phyloP scores from a whole-genome alignment of 2,888 invertebrate genomes.

The Xanthia togata region DNA sequence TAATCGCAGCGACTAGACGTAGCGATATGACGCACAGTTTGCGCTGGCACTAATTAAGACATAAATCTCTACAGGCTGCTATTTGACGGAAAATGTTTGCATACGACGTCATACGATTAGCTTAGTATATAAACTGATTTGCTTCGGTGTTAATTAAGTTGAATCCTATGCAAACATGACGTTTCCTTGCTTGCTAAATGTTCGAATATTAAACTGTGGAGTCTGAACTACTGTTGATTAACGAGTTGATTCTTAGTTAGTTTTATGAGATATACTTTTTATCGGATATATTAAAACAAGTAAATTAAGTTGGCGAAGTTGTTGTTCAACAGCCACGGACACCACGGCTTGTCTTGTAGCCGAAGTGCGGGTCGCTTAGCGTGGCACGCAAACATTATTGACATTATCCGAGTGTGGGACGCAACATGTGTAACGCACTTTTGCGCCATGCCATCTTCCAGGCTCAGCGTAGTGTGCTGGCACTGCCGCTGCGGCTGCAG shows the following conservation, averaged over 20 bases:
- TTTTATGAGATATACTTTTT: neutral
- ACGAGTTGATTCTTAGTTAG: neutral
- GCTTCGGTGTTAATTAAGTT: constrained; percentile 42
- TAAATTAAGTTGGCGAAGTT: too few species aligned
- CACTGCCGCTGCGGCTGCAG: too few species aligned
- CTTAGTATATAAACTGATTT: constrained; percentile 34
- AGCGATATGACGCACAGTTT: neutral
- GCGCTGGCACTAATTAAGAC: neutral
- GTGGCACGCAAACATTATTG: too few species aligned
- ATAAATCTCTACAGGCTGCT: neutral
- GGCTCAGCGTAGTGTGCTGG: too few species aligned
- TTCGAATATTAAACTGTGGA: constrained; percentile 20
- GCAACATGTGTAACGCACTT: too few species aligned
- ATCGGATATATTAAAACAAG: neutral
- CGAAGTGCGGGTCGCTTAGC: too few species aligned
- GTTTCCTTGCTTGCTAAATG: constrained; percentile 5
- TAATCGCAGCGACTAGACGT: neutral
- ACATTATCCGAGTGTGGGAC: too few species aligned
- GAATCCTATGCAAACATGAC: constrained; percentile 41
- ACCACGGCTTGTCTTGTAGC: too few species aligned
- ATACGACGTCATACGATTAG: constrained; percentile 40
- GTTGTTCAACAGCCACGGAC: too few species aligned
- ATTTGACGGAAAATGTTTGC: constrained; percentile 30
- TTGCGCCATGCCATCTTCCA: too few species aligned
- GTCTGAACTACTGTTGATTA: neutral